phyloP scores from a whole-genome alignment of 92 coral and sea anemone genomes.

The Hydrozoanthus gracilis region DNA sequence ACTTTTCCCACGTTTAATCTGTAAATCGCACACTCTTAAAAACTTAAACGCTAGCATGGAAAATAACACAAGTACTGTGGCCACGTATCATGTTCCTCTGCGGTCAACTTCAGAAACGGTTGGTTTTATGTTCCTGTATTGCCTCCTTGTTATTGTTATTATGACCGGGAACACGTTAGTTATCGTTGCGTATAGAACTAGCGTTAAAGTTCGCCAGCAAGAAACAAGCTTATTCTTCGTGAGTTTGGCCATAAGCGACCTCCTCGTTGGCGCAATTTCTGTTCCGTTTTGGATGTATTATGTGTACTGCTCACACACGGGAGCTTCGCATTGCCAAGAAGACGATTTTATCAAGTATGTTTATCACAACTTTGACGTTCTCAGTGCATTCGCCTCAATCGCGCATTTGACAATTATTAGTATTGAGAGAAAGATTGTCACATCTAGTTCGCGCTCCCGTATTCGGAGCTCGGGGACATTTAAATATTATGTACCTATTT shows the following conservation, averaged over 20 bases:
- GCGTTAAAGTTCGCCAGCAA: constrained; percentile 54
- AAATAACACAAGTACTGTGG: constrained; percentile 10
- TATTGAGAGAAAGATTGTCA: constrained; percentile 66
- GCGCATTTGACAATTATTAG: constrained; percentile 77
- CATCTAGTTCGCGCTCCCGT: constrained; percentile 58
- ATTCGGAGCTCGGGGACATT: constrained; percentile 53
- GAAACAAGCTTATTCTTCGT: constrained; percentile 76
- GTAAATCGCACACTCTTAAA: too few relatives aligned
- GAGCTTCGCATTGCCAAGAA: constrained; percentile 30
- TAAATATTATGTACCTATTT: constrained; percentile 54
- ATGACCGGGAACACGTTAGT: constrained; percentile 74
- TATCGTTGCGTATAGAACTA: constrained; percentile 56
- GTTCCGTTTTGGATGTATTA: constrained; percentile 77
- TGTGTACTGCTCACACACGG: constrained; percentile 59
- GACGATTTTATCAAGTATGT: constrained; percentile 13
- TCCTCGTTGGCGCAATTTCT: constrained; percentile 78
- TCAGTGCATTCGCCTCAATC: constrained; percentile 83
- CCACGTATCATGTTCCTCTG: constrained; percentile 20
- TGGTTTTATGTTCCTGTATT: constrained; percentile 59
- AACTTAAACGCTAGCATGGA: neutral
- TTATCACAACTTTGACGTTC: constrained; percentile 65
- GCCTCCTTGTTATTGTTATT: constrained; percentile 54
- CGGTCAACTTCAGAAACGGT: constrained; percentile 66
- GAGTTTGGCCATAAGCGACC: constrained; percentile 77
- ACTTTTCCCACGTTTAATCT: neutral